Evolutionary conservation across 2,797 vertebrate genomes (phyloP).

Genomic region (Danio tinwini): DNA sequence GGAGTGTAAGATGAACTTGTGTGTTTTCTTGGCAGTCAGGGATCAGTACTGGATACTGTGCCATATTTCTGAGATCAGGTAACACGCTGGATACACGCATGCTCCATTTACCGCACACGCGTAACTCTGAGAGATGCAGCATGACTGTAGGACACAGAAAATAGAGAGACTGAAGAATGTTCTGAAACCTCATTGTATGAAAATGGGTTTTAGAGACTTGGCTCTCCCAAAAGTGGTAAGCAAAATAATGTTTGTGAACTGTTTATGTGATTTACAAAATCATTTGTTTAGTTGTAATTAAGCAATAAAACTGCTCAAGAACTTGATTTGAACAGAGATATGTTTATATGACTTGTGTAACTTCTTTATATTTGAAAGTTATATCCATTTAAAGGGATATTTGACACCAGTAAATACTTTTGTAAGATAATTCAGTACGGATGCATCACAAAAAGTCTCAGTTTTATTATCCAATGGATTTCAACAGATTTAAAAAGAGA

Average conservation of each 20-base stretch:
- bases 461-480: too few relatives aligned
- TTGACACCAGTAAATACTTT: too few relatives aligned
- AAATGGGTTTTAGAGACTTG: neutral
- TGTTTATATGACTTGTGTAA: too few relatives aligned
- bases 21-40: slow-evolving; percentile 20
- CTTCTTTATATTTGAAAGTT: too few relatives aligned
- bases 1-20: slow-evolving; percentile 29
- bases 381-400: too few relatives aligned
- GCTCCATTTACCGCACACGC: slow-evolving; percentile 18
- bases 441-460: too few relatives aligned
- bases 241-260: neutral
- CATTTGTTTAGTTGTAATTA: neutral
- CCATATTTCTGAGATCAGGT: slow-evolving; percentile 50
- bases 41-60: slow-evolving; percentile 4
- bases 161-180: neutral
- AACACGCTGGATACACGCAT: slow-evolving; percentile 46
- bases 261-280: neutral
- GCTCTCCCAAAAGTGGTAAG: slow-evolving; percentile 12
- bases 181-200: neutral
- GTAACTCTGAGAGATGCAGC: slow-evolving; percentile 23
- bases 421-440: too few relatives aligned
- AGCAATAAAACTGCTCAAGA: neutral
- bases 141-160: neutral
- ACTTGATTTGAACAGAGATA: neutral
- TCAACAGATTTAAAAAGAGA: too few relatives aligned